Conservation (phyloP, 2,797 vertebrate genomes). For the Sebastes oblongus region DNA sequence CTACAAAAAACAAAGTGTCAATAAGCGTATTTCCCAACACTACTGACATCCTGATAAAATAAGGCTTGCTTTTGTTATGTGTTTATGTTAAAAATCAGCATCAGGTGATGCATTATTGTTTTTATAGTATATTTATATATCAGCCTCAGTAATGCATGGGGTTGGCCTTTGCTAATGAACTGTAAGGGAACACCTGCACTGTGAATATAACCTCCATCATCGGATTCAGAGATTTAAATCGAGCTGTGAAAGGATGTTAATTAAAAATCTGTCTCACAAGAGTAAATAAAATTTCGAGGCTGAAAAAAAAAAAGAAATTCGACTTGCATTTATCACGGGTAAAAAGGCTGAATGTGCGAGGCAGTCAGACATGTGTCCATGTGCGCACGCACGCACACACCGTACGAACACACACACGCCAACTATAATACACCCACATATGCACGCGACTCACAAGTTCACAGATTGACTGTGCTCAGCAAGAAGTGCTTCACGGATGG, state of each 20-base stretch:
- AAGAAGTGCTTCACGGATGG: conserved; percentile 79
- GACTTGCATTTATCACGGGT: conserved; percentile 26
- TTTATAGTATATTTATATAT: neutral
- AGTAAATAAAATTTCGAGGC: conserved; percentile 27
- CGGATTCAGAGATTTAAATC: neutral
- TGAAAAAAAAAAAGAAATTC: conserved; percentile 30
- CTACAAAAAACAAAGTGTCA: too few relatives aligned
- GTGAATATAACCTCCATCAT: conserved; percentile 1
- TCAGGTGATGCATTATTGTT: neutral
- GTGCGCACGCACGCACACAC: neutral
- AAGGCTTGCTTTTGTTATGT: neutral
- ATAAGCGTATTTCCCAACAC: neutral
- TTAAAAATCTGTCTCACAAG: conserved; percentile 46
- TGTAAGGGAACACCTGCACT: neutral
- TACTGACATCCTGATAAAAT: neutral
- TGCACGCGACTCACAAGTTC: conserved; percentile 57
- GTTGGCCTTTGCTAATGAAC: neutral
- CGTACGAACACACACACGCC: neutral
- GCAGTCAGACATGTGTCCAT: neutral
- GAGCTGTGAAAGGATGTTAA: conserved; percentile 35
- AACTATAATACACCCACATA: conserved; percentile 18
- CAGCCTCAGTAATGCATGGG: neutral
- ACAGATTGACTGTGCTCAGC: conserved; percentile 74
- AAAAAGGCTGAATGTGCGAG: conserved; percentile 37
- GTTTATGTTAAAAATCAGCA: neutral